Evolutionary conservation across 2,113 vertebrate genomes (phyloP).

Genomic region (Microtus oregoni): DNA sequence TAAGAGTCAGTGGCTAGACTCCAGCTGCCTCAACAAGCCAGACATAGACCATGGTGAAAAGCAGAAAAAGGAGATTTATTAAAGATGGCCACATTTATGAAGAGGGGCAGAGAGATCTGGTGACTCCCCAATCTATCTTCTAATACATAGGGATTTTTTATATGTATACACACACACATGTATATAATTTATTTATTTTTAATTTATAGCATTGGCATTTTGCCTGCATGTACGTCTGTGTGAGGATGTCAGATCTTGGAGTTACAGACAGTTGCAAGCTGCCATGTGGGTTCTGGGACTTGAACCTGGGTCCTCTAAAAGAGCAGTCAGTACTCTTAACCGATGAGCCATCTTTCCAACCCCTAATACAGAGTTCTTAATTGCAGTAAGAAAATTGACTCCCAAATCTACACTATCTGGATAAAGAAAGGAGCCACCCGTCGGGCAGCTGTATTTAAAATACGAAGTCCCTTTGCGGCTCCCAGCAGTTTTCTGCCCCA

Average conservation of each 20-base stretch:
- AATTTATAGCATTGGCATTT: not conserved
- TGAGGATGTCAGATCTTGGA: not conserved
- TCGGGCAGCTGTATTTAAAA: not conserved
- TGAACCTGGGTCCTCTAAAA: not conserved
- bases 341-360: not conserved
- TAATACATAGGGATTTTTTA: not conserved
- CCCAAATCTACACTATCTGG: not conserved
- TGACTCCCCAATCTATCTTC: not conserved
- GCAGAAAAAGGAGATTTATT: not conserved
- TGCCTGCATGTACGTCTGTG: not conserved
- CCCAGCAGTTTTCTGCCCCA: not conserved
- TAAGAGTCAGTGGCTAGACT: not conserved
- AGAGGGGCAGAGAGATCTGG: not conserved
- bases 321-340: not conserved
- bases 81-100: not conserved
- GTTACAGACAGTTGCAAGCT: not conserved
- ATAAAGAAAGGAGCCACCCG: not conserved
- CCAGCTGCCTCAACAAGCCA: not conserved
- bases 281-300: not conserved
- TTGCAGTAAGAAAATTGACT: not conserved
- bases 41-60: not conserved
- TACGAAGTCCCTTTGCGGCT: not conserved
- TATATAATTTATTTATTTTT: not conserved
- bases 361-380: not conserved
- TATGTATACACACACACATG: no score